Percentiles rank a stretch among this genome's conserved stretches.
Evolutionary conservation across 1,140 invertebrate species (phyloP).

Genomic region (Papilio machaon): DNA sequence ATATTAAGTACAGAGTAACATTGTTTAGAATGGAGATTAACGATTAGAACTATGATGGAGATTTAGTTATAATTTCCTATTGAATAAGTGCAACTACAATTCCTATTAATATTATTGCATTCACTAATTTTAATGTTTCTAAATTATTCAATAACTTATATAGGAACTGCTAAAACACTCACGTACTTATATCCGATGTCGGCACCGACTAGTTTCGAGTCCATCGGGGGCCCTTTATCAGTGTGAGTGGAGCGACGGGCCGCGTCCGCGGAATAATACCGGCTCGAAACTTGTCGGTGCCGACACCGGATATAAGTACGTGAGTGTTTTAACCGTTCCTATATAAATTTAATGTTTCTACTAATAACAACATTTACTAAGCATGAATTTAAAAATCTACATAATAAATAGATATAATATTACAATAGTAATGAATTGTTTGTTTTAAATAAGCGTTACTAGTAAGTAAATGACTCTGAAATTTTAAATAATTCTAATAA

Average conservation of each 20-base stretch:
- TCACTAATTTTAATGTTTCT: constrained; percentile 63
- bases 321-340: too few relatives aligned
- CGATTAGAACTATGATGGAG: constrained; percentile 37
- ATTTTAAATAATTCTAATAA: neutral
- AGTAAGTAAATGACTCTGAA: neutral
- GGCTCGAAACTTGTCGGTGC: too few relatives aligned
- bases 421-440: neutral
- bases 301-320: too few relatives aligned
- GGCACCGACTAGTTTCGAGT: too few relatives aligned
- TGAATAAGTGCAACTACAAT: constrained; percentile 69
- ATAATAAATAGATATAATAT: constrained; percentile 14
- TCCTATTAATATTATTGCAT: constrained; percentile 78
- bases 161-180: too few relatives aligned
- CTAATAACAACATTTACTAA: constrained; percentile 61
- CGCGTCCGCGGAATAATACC: too few relatives aligned
- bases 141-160: neutral
- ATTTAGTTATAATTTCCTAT: constrained; percentile 46
- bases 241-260: too few relatives aligned
- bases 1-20: neutral
- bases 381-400: constrained; percentile 27
- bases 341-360: constrained; percentile 59
- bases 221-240: too few relatives aligned
- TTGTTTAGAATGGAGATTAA: neutral
- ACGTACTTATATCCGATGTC: too few relatives aligned
- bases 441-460: constrained; percentile 21